These are phyloP conservation scores for Apoderus coryli DNA, from an alignment of 2,888 invertebrate genomes.

Conservation along the genomic window DNA sequence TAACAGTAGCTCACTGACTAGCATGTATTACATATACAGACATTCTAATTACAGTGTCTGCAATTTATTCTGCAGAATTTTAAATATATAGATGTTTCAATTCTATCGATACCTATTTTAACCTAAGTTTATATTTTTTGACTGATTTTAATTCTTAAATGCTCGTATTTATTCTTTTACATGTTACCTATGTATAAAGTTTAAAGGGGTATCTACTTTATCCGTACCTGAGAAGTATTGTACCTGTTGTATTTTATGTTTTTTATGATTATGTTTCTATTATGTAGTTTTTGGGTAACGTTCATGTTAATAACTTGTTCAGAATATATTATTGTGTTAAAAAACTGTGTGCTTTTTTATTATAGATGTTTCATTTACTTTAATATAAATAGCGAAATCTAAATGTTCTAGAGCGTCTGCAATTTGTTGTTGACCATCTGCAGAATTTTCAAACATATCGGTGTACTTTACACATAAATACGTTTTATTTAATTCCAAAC, in stretches of 20 bases:
- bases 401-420: conserved; percentile 2
- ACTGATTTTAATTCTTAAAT: not conserved
- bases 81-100: too few relatives aligned
- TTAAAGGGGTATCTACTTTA: conserved; percentile 4
- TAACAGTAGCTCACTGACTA: too few relatives aligned
- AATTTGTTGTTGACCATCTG: conserved; percentile 5
- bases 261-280: conserved; percentile 1
- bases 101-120: conserved; percentile 3
- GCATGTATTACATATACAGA: too few relatives aligned
- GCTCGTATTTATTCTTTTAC: conserved; percentile 2
- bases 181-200: conserved; percentile 2
- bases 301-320: conserved; percentile 3
- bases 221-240: conserved; percentile 5
- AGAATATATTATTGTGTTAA: conserved; percentile 4
- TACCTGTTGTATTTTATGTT: not conserved
- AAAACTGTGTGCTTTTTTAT: conserved; percentile 2
- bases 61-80: too few relatives aligned
- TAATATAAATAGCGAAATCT: conserved; percentile 1
- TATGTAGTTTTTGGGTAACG: conserved; percentile 1
- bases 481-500: conserved; percentile 1
- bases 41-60: too few relatives aligned
- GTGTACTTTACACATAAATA: conserved; percentile 1
- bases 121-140: conserved; percentile 1
- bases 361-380: not conserved
- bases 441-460: conserved; percentile 5